Evolutionary conservation across 2,113 vertebrate species (phyloP).

Genomic region (Thunnus thynnus): DNA sequence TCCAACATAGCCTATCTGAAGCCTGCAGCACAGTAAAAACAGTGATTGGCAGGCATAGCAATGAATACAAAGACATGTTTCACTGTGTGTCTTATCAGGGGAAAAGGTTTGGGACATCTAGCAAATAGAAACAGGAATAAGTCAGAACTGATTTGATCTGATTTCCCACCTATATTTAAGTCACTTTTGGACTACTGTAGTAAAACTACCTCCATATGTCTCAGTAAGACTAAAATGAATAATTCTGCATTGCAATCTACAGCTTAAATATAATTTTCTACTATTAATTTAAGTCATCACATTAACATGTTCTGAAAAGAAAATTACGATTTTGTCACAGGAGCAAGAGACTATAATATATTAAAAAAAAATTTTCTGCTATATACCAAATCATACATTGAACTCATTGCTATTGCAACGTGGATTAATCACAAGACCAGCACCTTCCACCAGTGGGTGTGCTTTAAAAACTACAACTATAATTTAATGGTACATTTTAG

Average conservation of each 20-base stretch:
- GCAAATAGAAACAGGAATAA: constrained; percentile 21
- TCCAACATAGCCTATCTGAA: constrained; percentile 27
- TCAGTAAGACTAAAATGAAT: neutral
- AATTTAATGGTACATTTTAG: neutral
- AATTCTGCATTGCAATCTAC: neutral
- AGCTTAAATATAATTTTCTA: neutral
- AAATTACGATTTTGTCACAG: neutral
- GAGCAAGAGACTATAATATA: neutral
- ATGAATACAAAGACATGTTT: constrained; percentile 25
- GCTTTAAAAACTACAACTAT: neutral
- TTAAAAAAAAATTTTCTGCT: constrained; percentile 1
- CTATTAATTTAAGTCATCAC: neutral
- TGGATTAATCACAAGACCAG: neutral
- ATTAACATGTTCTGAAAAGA: neutral
- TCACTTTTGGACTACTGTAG: neutral
- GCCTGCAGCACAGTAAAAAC: constrained; percentile 19
- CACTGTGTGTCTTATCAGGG: neutral
- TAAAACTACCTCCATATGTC: neutral
- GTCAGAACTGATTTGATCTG: neutral
- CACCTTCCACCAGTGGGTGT: neutral
- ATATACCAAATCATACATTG: neutral
- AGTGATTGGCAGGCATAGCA: constrained; percentile 42
- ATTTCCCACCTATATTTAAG: neutral
- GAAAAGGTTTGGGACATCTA: constrained; percentile 10
- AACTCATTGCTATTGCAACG: neutral